These are phyloP conservation scores for Eulithis testata DNA, from an alignment of 2,888 invertebrate genomes.

Conservation along the genomic window DNA sequence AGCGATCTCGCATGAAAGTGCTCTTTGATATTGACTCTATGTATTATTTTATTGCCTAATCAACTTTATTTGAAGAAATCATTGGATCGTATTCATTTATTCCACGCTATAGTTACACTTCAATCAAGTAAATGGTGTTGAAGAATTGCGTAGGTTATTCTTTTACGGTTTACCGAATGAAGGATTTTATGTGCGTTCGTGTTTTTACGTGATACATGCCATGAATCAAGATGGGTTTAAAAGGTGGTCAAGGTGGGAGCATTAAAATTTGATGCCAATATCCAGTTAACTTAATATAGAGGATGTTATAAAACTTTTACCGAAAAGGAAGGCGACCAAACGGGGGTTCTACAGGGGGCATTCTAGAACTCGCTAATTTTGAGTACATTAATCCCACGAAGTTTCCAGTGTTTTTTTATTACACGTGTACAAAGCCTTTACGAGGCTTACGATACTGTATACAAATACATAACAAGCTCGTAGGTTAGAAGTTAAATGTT, in stretches of 20 bases:
- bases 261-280: background rate
- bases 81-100: conserved; percentile 45
- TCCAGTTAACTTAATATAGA: too few species aligned
- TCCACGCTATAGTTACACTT: conserved; percentile 39
- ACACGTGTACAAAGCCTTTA: too few species aligned
- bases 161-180: conserved; percentile 38
- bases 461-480: too few species aligned
- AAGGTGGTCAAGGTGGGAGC: conserved; percentile 2
- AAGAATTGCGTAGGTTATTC: conserved; percentile 32
- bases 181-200: conserved; percentile 44
- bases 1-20: conserved; percentile 51
- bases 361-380: too few species aligned
- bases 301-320: too few species aligned
- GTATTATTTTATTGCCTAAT: conserved; percentile 54
- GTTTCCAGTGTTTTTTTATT: too few species aligned
- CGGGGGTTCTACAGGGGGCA: too few species aligned
- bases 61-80: conserved; percentile 53
- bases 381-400: too few species aligned
- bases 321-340: too few species aligned
- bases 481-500: background rate
- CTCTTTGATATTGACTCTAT: conserved; percentile 56
- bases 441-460: too few species aligned
- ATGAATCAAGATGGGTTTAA: conserved; percentile 14
- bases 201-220: conserved; percentile 42
- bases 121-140: conserved; percentile 39